Conservation (phyloP, 2,888 invertebrate genomes). For the Cyclophora punctaria region DNA sequence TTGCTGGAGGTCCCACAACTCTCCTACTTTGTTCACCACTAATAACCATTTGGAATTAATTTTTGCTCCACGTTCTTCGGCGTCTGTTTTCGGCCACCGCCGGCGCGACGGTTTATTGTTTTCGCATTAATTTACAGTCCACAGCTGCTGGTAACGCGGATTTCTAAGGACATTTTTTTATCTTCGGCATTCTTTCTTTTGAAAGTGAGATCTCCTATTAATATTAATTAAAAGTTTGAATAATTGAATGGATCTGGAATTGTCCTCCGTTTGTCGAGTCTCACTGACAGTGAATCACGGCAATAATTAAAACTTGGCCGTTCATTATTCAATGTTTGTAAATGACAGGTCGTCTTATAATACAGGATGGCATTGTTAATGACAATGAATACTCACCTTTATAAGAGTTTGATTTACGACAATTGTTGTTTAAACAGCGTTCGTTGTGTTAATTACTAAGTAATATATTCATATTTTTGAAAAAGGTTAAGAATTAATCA, state of each 20-base stretch:
- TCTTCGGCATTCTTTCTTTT: conserved; percentile 69
- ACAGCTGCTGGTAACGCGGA: conserved; percentile 67
- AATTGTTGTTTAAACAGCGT: too few relatives aligned
- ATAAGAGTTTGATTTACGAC: not conserved
- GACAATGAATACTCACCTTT: conserved; percentile 9
- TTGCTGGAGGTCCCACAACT: conserved; percentile 35
- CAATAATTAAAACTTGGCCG: conserved; percentile 65
- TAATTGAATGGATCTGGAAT: conserved; percentile 70
- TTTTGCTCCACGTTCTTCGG: conserved; percentile 51
- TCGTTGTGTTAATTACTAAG: conserved; percentile 2
- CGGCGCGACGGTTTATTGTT: conserved; percentile 61
- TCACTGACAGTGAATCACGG: conserved; percentile 56
- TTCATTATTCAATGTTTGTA: conserved; percentile 57
- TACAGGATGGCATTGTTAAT: conserved; percentile 1
- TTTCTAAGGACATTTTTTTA: conserved; percentile 69
- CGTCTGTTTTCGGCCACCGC: conserved; percentile 53
- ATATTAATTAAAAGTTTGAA: conserved; percentile 76
- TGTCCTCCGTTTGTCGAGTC: conserved; percentile 61
- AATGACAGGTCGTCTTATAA: conserved; percentile 40
- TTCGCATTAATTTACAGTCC: conserved; percentile 72
- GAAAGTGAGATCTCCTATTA: conserved; percentile 70
- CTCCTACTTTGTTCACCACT: conserved; percentile 47
- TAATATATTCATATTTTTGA: conserved; percentile 9
- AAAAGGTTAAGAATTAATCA: conserved; percentile 17
- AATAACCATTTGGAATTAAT: conserved; percentile 66